phyloP scores from a whole-genome alignment of 2,797 vertebrate genomes.

The Acomys russatus region DNA sequence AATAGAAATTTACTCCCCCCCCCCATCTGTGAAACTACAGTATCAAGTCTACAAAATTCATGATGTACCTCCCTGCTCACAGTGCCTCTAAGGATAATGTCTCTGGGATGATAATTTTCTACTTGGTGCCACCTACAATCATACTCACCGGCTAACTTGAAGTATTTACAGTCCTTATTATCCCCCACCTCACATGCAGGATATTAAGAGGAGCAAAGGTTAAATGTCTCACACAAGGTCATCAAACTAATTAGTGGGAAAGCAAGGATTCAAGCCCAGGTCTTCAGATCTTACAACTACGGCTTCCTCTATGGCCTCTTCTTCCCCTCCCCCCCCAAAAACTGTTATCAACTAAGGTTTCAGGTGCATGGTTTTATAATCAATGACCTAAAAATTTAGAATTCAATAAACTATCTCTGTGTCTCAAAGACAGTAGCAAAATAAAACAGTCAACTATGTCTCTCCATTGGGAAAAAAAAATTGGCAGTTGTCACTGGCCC shows the following conservation, averaged over 20 bases:
- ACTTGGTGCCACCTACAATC: background rate
- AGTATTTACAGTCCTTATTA: constrained; percentile 13
- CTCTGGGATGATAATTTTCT: background rate
- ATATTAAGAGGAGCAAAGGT: background rate
- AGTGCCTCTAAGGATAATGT: background rate
- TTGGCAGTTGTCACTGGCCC: background rate
- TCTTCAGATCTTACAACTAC: constrained; percentile 14
- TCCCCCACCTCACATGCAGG: background rate
- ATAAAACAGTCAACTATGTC: constrained; percentile 21
- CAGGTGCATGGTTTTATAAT: background rate
- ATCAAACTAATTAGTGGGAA: constrained; percentile 6
- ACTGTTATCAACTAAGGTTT: background rate
- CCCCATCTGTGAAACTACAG: background rate
- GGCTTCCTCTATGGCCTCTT: background rate
- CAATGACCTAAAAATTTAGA: background rate
- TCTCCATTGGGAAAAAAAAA: background rate
- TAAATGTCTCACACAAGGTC: constrained; percentile 37
- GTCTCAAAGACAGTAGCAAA: constrained; percentile 57
- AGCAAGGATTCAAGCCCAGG: constrained; percentile 15
- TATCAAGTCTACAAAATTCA: constrained; percentile 21
- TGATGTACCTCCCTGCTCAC: background rate
- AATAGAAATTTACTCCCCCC: background rate
- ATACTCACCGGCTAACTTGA: constrained; percentile 2
- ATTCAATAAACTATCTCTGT: constrained; percentile 37
- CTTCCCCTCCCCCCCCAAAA: constrained; percentile 22